Evolutionary conservation across 2,888 invertebrate genomes (phyloP).

Genomic region (Xanthorhoe designata): DNA sequence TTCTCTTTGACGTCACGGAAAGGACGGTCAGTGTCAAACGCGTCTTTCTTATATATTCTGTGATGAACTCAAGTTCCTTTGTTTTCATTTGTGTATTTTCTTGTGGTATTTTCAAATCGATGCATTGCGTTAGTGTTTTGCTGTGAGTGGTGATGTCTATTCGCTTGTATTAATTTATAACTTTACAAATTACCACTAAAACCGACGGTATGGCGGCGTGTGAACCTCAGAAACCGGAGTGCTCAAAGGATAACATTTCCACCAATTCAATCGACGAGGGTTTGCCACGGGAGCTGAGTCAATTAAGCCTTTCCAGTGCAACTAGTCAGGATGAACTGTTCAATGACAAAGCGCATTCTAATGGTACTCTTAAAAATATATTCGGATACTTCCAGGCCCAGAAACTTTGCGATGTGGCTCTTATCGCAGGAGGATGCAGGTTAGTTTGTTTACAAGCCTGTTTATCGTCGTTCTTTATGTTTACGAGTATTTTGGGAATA

Average conservation of each 20-base stretch:
- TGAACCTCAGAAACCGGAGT: constrained; percentile 73
- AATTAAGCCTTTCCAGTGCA: constrained; percentile 87
- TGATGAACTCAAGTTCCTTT: constrained; percentile 23
- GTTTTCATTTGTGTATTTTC: constrained; percentile 29
- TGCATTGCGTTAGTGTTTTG: constrained; percentile 27
- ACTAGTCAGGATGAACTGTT: constrained; percentile 92
- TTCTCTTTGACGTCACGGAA: no score
- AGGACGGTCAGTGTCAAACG: no score
- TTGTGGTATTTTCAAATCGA: constrained; percentile 15
- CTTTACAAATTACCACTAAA: neutral
- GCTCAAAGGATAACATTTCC: constrained; percentile 79
- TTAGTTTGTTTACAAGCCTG: constrained; percentile 56
- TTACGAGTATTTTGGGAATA: neutral
- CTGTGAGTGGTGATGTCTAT: constrained; percentile 24
- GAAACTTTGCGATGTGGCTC: constrained; percentile 94
- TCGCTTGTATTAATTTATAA: constrained; percentile 2
- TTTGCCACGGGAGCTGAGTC: constrained; percentile 88
- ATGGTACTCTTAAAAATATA: constrained; percentile 92
- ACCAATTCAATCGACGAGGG: constrained; percentile 84
- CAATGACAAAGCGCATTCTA: constrained; percentile 92
- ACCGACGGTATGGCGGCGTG: constrained; percentile 67
- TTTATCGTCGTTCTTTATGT: neutral
- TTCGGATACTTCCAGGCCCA: constrained; percentile 92
- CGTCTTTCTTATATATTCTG: no score
- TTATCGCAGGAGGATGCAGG: constrained; percentile 92